Conservation (phyloP, 1,140 invertebrate genomes). For the Daktulosphaira vitifoliae region DNA sequence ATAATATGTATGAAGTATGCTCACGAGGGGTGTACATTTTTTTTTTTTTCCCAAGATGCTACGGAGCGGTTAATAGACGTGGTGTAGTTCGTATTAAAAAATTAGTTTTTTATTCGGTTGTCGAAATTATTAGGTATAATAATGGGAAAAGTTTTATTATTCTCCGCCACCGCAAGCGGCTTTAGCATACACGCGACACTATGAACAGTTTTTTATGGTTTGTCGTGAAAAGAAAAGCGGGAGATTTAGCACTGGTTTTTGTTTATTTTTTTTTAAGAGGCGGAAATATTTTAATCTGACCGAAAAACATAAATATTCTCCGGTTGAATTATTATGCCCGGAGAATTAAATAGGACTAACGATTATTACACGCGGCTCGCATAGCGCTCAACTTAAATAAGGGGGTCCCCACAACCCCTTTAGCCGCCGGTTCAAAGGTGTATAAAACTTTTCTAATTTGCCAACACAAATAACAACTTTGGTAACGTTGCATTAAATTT, state of each 20-base stretch:
- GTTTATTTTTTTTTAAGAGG: constrained; percentile 8
- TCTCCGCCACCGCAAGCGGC: not conserved
- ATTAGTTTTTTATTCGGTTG: constrained; percentile 24
- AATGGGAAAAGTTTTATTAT: constrained; percentile 33
- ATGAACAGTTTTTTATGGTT: constrained; percentile 27
- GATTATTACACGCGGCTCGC: constrained; percentile 24
- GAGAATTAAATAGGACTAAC: constrained; percentile 28
- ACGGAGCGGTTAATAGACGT: constrained; percentile 15
- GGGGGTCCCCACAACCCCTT: no score
- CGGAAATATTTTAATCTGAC: constrained; percentile 32
- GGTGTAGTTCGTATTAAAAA: constrained; percentile 1
- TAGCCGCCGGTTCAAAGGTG: no score
- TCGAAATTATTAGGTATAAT: constrained; percentile 29
- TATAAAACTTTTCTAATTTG: no score
- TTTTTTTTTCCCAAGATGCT: not conserved
- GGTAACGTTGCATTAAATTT: no score
- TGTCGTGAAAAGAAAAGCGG: constrained; percentile 21
- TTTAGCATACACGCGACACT: not conserved
- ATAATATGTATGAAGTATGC: no score
- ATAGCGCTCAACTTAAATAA: no score
- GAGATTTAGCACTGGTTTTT: constrained; percentile 29
- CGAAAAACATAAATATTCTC: constrained; percentile 32
- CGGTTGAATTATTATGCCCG: constrained; percentile 28
- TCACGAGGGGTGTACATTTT: not conserved
- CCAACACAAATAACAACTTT: no score